A percentile compares a stretch with the other conserved stretches of the same genome.
Evolutionary conservation across 1,140 invertebrate species (phyloP).

Genomic region (Leptinotarsa lineolata): DNA sequence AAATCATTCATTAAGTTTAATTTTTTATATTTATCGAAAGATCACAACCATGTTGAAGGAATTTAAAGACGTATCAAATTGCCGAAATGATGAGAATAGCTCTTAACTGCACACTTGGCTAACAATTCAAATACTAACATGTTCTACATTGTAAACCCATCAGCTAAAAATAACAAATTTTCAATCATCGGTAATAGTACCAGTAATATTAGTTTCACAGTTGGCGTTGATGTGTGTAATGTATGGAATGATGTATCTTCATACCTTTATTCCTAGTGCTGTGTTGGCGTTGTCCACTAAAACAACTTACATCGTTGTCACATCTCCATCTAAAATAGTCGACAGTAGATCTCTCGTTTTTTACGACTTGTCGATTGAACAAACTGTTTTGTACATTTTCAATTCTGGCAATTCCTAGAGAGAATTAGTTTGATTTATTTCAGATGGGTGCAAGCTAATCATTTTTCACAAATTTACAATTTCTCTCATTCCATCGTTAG

Average conservation of each 20-base stretch:
- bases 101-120: neutral
- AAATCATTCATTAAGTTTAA: too few relatives aligned
- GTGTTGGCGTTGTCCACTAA: conserved; percentile 40
- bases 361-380: too few relatives aligned
- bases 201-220: conserved; percentile 14
- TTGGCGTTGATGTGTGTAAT: conserved; percentile 10
- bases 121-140: neutral
- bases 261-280: conserved; percentile 24
- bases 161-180: neutral
- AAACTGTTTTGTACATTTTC: too few relatives aligned
- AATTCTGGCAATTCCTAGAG: too few relatives aligned
- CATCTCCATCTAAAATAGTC: neutral
- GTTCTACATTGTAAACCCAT: neutral
- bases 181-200: neutral
- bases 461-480: too few relatives aligned
- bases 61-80: neutral
- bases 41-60: too few relatives aligned
- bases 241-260: conserved; percentile 24
- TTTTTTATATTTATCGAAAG: too few relatives aligned
- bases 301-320: neutral
- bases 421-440: too few relatives aligned
- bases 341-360: too few relatives aligned
- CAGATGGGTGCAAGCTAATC: too few relatives aligned
- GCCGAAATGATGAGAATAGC: conserved; percentile 4
- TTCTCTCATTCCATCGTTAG: too few relatives aligned